These are phyloP conservation scores for Holotrichia oblita DNA, from an alignment of 1,140 invertebrate genomes.

Conservation along the genomic window DNA sequence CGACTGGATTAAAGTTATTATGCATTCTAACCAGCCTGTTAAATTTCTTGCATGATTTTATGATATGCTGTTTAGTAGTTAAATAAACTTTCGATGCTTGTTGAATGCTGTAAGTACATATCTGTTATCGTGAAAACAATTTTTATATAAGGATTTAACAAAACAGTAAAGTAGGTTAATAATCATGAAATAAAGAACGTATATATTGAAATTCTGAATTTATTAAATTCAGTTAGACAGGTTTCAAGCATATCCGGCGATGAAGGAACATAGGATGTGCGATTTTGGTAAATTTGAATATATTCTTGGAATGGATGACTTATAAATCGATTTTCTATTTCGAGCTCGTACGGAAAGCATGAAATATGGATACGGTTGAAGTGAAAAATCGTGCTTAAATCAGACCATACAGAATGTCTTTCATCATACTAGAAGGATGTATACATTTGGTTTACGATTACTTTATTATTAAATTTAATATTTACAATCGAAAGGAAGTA, in stretches of 20 bases:
- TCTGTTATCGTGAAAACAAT: too few species aligned
- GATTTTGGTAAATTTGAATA: slow-evolving; percentile 17
- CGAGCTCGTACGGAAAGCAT: background rate
- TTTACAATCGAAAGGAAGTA: too few species aligned
- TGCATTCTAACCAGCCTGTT: too few species aligned
- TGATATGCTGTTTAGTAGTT: too few species aligned
- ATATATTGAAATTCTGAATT: too few species aligned
- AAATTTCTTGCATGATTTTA: too few species aligned
- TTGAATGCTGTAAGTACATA: too few species aligned
- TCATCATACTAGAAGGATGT: background rate
- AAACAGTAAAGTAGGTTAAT: too few species aligned
- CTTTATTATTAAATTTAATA: background rate
- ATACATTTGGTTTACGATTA: background rate
- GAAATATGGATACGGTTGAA: slow-evolving; percentile 5
- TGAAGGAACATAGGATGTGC: background rate
- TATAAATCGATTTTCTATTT: slow-evolving; percentile 31
- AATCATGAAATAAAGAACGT: too few species aligned
- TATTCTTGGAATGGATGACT: background rate
- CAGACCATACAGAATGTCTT: background rate
- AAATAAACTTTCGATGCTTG: too few species aligned
- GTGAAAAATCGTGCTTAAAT: slow-evolving; percentile 3
- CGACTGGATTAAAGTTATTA: too few species aligned
- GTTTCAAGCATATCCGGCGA: background rate
- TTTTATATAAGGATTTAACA: too few species aligned
- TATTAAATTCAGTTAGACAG: background rate